phyloP scores from a whole-genome alignment of 2,888 invertebrate genomes.

The Drosophila austrosaltans region DNA sequence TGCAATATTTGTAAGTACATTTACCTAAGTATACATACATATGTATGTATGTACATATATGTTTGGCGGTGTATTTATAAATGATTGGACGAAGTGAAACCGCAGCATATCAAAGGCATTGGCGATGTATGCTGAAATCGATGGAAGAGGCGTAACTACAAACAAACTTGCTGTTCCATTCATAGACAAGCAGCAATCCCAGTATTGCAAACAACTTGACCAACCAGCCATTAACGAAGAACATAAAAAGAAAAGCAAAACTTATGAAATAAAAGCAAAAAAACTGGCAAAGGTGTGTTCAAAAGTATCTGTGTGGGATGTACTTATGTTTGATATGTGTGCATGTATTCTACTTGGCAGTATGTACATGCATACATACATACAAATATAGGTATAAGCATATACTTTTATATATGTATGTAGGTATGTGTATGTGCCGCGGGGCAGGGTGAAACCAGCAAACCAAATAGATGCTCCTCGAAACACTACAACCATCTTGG shows the following conservation, averaged over 20 bases:
- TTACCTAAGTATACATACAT: neutral
- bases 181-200: constrained; percentile 49
- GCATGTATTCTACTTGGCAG: too few relatives aligned
- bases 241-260: constrained; percentile 21
- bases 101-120: constrained; percentile 27
- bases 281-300: constrained; percentile 57
- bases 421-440: constrained; percentile 50
- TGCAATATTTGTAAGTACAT: neutral
- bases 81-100: constrained; percentile 5
- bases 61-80: neutral
- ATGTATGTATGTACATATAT: neutral
- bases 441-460: constrained; percentile 68
- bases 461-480: constrained; percentile 62
- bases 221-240: constrained; percentile 52
- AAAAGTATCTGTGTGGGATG: constrained; percentile 38
- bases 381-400: constrained; percentile 9
- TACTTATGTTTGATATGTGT: constrained; percentile 11
- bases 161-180: constrained; percentile 30
- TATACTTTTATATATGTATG: constrained; percentile 7
- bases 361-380: neutral
- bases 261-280: constrained; percentile 36
- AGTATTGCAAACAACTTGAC: constrained; percentile 50
- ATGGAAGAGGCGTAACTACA: constrained; percentile 55
- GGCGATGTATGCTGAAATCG: constrained; percentile 17
- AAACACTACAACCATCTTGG: constrained; percentile 67